Evolutionary conservation across 2,113 vertebrate species (phyloP).

Genomic region (Bombycilla garrulus): DNA sequence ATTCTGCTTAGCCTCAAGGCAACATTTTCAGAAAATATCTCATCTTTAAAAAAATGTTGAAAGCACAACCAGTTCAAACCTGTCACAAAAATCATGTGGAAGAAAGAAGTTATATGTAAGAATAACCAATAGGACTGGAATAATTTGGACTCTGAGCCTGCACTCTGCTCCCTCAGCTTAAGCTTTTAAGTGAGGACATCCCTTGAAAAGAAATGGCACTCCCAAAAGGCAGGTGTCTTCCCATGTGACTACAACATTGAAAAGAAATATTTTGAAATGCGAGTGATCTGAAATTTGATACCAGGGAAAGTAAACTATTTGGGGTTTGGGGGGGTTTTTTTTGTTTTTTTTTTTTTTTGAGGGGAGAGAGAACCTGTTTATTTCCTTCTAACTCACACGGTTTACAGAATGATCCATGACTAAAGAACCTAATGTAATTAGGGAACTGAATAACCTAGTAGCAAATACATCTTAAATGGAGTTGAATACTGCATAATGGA

Average conservation of each 20-base stretch:
- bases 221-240: not conserved
- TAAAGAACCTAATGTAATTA: not conserved
- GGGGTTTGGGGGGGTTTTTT: too few species aligned
- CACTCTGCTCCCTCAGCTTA: not conserved
- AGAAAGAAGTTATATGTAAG: not conserved
- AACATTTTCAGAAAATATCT: not conserved
- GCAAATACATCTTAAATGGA: slow-evolving; percentile 11
- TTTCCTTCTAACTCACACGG: not conserved
- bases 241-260: not conserved
- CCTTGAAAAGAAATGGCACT: not conserved
- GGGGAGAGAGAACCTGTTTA: not conserved
- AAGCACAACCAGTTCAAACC: not conserved
- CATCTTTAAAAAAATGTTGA: not conserved
- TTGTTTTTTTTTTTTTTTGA: not conserved
- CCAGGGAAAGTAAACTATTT: not conserved
- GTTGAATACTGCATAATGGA: not conserved
- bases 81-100: not conserved
- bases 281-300: not conserved
- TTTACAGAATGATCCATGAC: not conserved
- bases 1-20: not conserved
- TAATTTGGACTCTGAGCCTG: not conserved
- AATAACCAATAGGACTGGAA: not conserved
- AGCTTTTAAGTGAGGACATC: not conserved
- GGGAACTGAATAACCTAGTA: not conserved
- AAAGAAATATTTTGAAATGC: not conserved